Conservation (phyloP, 2,888 invertebrate species). For the Sympetrum striolatum region DNA sequence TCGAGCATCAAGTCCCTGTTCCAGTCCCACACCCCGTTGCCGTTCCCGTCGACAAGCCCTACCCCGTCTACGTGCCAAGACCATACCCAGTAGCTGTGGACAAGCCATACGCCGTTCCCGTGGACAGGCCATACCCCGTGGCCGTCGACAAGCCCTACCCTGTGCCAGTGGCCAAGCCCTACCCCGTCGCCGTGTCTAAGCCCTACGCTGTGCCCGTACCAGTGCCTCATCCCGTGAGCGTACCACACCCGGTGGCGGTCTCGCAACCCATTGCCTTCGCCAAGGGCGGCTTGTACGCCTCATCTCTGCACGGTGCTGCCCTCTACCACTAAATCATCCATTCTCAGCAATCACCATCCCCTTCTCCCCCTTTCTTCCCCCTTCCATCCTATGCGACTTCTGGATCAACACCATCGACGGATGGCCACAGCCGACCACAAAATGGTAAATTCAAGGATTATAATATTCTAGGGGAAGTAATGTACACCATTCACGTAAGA, state of each 20-base stretch:
- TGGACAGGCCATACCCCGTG: constrained; percentile 44
- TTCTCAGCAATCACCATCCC: not conserved
- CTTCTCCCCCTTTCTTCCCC: not conserved
- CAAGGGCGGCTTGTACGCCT: not conserved
- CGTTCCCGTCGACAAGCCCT: constrained; percentile 53
- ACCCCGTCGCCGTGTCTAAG: constrained; percentile 39
- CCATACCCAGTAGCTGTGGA: constrained; percentile 51
- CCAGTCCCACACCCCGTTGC: constrained; percentile 53
- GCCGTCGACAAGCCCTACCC: constrained; percentile 44
- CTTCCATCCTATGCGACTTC: not conserved
- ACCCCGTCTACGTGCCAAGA: constrained; percentile 53
- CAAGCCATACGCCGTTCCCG: constrained; percentile 41
- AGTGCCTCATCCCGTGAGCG: constrained; percentile 44
- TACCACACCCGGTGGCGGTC: constrained; percentile 48
- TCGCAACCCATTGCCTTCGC: not conserved
- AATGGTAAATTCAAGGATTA: not conserved
- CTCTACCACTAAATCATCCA: not conserved
- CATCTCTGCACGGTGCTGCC: not conserved
- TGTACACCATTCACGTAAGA: no score
- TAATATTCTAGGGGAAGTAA: not conserved
- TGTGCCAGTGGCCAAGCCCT: constrained; percentile 44
- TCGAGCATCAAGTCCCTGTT: constrained; percentile 52
- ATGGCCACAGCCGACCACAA: not conserved
- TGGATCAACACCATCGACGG: not conserved
- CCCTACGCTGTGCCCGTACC: constrained; percentile 44